A percentile compares a stretch with the other conserved stretches of the same genome.
phyloP scores from a whole-genome alignment of 1,140 invertebrate species.

The Cyrtorhinus lividipennis region DNA sequence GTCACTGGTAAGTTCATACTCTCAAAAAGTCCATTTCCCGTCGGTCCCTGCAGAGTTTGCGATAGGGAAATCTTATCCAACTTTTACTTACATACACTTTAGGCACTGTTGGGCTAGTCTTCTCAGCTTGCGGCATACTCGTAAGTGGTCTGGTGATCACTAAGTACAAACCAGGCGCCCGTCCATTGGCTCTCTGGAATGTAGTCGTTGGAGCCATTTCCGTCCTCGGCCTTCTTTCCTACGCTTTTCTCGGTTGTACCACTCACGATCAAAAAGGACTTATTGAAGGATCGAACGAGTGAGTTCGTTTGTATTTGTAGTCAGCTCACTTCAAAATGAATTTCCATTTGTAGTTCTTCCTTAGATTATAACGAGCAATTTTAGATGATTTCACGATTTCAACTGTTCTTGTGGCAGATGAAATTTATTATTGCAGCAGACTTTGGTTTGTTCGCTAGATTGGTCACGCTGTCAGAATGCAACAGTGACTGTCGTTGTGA shows the following conservation, averaged over 20 bases:
- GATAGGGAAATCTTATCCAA: too few relatives aligned
- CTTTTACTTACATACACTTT: too few relatives aligned
- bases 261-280: constrained; percentile 24
- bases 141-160: constrained; percentile 45
- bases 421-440: neutral
- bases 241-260: constrained; percentile 43
- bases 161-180: constrained; percentile 38
- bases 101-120: constrained; percentile 40
- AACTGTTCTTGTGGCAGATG: neutral
- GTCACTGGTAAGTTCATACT: constrained; percentile 26
- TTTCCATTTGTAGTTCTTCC: neutral
- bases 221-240: constrained; percentile 36
- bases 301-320: constrained; percentile 6
- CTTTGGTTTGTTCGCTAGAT: neutral
- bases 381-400: too few relatives aligned
- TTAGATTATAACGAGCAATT: too few relatives aligned
- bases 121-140: constrained; percentile 42
- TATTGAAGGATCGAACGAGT: constrained; percentile 10
- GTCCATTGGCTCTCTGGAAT: constrained; percentile 40
- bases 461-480: constrained; percentile 31
- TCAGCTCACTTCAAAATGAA: neutral
- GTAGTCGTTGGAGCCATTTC: constrained; percentile 34
- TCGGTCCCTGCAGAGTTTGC: too few relatives aligned
- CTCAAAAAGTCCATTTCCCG: neutral
- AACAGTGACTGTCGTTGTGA: constrained; percentile 46